A percentile compares a stretch with the other conserved stretches of the same genome.
Evolutionary conservation across 2,113 vertebrate species (phyloP).

Genomic region (Pitta sordida): DNA sequence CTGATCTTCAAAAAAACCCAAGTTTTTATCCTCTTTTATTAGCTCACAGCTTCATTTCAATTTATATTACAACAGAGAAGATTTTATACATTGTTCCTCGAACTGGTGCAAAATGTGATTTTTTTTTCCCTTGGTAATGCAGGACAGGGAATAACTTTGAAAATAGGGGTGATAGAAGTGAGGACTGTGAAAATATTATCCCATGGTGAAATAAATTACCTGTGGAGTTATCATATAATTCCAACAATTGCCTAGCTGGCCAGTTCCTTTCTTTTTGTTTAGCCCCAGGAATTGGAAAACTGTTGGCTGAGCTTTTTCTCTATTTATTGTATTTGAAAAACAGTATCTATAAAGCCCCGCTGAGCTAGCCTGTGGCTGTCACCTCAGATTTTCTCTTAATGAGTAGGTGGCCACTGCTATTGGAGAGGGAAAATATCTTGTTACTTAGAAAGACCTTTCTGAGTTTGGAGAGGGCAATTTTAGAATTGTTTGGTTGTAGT

Average conservation of each 20-base stretch:
- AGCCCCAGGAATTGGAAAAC: background rate
- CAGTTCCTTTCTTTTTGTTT: constrained; percentile 17
- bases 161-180: background rate
- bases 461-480: background rate
- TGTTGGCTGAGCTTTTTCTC: background rate
- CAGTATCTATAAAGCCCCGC: background rate
- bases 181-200: background rate
- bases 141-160: background rate
- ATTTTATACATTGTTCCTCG: background rate
- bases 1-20: background rate
- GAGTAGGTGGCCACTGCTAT: background rate
- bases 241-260: background rate
- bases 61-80: background rate
- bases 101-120: background rate
- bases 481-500: background rate
- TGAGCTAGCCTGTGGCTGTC: background rate
- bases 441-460: background rate
- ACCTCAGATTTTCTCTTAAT: background rate
- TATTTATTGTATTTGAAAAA: background rate
- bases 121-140: background rate
- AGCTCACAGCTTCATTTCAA: background rate
- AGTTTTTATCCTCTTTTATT: constrained; percentile 15
- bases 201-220: constrained; percentile 1
- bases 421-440: background rate
- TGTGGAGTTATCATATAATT: background rate